Base-by-base conservation (phyloP, 53 echinoderm and acorn worm genomes). In the Stichopus horrens region DNA sequence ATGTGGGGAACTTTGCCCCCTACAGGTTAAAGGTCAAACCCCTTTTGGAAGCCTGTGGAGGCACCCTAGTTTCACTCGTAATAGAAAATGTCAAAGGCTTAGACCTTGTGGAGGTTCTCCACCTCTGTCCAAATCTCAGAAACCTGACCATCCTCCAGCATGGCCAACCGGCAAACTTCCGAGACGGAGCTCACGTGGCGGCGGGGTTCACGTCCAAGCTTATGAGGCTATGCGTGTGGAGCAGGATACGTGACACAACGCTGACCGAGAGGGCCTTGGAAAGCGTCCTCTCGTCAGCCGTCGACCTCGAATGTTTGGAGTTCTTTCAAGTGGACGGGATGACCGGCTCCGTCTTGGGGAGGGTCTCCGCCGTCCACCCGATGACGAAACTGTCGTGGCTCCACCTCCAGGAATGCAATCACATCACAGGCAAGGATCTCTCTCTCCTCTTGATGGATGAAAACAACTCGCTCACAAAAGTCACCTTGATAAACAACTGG, bases 401-500 rank as follows among this genome's bases (percentile, higher is more conserved):
- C 20, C 66, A 71, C 65, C 37, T 85, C 9, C 85, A 65, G 9
- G 67, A 85, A 14, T 85, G 85, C 51, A 85, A 68, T 52, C 85
- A 85, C 18, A 85, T 85, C 57, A 85, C 7, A 52, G 85, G 85
- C 9, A 9, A 85, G 22, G 85, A 65, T 22, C 16, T 85, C 14
- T 85, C 85, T 18, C 18, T 21, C 20, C 22, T 85, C 52, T 18
- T 85, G 9, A 66, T 66, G 6, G 85, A 66, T 66, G 66, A 65
- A 6, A 23, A 18, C 37, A 85, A 85, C 60, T 85, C 67, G 6
- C 85, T 85, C 52, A 14, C 14, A 85, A 85, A n/a, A 8, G 52
- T 85, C 66, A 85, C 58, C 51, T 85, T 85, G 14, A 85, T 85
- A 7, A 52, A 85, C 52, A 85, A 66, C 51, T 85, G 85, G 85